Evolutionary conservation across 2,113 vertebrate genomes (phyloP).

Genomic region (Epinephelus cyanopodus): DNA sequence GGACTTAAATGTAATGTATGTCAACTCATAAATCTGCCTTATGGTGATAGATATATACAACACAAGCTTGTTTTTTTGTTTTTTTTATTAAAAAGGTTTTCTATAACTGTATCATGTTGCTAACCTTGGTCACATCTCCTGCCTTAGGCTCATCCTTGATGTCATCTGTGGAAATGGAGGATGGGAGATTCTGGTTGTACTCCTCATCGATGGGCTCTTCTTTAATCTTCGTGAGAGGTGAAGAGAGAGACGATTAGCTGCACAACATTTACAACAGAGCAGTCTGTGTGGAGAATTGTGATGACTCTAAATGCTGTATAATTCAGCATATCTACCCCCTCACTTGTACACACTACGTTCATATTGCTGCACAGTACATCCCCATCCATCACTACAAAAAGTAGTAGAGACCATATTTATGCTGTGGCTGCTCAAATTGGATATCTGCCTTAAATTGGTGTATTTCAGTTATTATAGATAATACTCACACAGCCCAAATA

Average conservation of each 20-base stretch:
- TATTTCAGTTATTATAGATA: not conserved
- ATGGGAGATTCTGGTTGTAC: constrained; percentile 86
- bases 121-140: constrained; percentile 83
- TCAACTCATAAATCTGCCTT: not conserved
- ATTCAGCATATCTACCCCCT: not conserved
- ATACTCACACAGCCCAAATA: constrained; percentile 8
- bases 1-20: not conserved
- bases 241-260: constrained; percentile 80
- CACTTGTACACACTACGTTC: not conserved
- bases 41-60: not conserved
- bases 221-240: constrained; percentile 89
- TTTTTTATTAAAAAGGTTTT: not conserved
- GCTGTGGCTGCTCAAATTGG: no score
- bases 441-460: no score
- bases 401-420: not conserved
- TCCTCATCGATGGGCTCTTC: constrained; percentile 92
- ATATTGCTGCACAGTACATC: not conserved
- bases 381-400: not conserved
- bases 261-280: constrained; percentile 64
- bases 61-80: not conserved
- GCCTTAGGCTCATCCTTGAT: constrained; percentile 90
- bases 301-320: not conserved
- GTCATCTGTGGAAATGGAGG: constrained; percentile 82
- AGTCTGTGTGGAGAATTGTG: not conserved
- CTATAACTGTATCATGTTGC: not conserved